A percentile compares a stretch with the other conserved stretches of the same genome.
phyloP scores from a whole-genome alignment of 2,113 vertebrate species.

The Prionailurus viverrinus region DNA sequence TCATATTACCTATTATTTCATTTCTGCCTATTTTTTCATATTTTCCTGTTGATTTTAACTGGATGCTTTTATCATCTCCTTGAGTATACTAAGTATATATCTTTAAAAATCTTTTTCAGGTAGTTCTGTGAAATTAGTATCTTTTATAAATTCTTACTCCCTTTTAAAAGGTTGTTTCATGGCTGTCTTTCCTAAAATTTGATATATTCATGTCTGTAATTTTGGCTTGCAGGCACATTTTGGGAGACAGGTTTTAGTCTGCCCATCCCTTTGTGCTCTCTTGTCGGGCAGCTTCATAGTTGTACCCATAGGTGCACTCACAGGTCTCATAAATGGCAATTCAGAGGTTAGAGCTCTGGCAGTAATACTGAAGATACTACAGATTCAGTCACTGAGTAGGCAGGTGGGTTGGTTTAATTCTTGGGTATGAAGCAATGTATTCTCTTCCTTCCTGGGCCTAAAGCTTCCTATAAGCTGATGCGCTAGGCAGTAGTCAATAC shows the following conservation, averaged over 20 bases:
- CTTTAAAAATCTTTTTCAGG: not conserved
- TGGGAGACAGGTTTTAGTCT: not conserved
- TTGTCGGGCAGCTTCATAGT: not conserved
- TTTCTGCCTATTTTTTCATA: not conserved
- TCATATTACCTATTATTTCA: not conserved
- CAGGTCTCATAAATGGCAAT: not conserved
- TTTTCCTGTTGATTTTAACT: slow-evolving; percentile 31
- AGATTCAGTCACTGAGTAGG: not conserved
- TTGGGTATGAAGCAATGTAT: not conserved
- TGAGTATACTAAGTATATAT: not conserved
- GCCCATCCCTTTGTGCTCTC: not conserved
- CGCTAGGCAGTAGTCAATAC: not conserved
- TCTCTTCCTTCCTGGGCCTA: not conserved
- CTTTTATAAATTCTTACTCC: not conserved
- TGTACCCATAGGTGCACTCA: not conserved
- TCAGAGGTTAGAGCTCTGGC: not conserved
- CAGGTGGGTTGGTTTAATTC: not conserved
- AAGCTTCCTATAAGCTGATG: not conserved
- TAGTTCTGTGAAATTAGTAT: slow-evolving; percentile 10
- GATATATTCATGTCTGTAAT: not conserved
- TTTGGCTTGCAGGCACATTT: not conserved
- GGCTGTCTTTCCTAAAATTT: not conserved
- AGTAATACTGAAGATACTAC: not conserved
- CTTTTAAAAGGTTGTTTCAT: not conserved
- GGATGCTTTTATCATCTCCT: not conserved